These are phyloP conservation scores for Romanogobio albipinnatus DNA, from an alignment of 2,113 vertebrate species.

Conservation along the genomic window DNA sequence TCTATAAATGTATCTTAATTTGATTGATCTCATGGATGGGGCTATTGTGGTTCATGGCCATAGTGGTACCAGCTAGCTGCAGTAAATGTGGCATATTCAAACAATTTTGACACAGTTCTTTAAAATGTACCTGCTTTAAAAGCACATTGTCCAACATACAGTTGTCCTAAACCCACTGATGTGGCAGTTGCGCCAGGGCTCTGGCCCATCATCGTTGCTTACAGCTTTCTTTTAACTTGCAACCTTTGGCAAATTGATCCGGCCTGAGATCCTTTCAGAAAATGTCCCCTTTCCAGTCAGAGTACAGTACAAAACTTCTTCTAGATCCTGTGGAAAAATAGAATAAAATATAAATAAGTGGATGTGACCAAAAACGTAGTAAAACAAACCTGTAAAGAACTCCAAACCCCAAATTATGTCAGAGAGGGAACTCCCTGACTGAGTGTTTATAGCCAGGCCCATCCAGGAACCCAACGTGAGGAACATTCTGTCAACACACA, in stretches of 20 bases:
- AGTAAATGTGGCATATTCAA: no score
- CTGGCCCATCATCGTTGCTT: not conserved
- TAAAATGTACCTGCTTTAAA: no score
- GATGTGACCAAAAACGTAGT: not conserved
- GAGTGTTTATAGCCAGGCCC: not conserved
- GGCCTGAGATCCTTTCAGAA: not conserved
- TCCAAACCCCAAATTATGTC: slow-evolving; percentile 4
- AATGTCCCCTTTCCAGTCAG: not conserved
- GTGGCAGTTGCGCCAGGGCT: no score
- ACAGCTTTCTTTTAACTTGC: no score
- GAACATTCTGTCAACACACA: slow-evolving; percentile 51
- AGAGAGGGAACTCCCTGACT: slow-evolving; percentile 35
- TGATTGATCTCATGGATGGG: no score
- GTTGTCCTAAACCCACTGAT: no score
- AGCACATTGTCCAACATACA: no score
- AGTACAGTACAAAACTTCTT: not conserved
- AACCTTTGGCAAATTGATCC: not conserved
- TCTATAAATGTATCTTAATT: no score
- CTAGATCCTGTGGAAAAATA: not conserved
- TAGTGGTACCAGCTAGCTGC: no score
- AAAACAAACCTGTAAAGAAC: slow-evolving; percentile 13
- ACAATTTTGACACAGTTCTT: no score
- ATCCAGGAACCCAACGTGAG: slow-evolving; percentile 32
- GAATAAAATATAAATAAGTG: not conserved
- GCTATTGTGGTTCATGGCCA: no score